Evolutionary conservation across 2,113 vertebrate genomes (phyloP).

Genomic region (Eulemur rufifrons): DNA sequence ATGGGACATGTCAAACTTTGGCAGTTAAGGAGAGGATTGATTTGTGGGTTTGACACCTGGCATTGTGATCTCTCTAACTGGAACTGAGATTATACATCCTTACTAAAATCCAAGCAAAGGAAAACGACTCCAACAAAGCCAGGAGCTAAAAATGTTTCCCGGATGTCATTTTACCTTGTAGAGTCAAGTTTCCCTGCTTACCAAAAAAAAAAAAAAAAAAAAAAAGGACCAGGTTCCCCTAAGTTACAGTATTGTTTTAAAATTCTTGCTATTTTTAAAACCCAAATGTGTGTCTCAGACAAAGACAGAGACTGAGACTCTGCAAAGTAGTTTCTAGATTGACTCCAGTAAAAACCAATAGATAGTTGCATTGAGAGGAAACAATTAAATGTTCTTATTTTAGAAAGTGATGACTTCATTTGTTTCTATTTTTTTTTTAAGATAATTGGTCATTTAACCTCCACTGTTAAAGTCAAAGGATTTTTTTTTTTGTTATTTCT

Average conservation of each 20-base stretch:
- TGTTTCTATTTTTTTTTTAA: background rate
- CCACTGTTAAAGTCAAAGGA: background rate
- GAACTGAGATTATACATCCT: constrained; percentile 59
- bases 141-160: constrained; percentile 51
- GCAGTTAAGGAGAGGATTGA: constrained; percentile 49
- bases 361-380: background rate
- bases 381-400: background rate
- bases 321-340: background rate
- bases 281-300: constrained; percentile 17
- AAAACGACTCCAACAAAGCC: constrained; percentile 56
- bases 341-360: background rate
- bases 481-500: background rate
- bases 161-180: constrained; percentile 6
- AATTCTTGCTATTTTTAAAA: constrained; percentile 40
- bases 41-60: constrained; percentile 60
- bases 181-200: constrained; percentile 64
- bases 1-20: constrained; percentile 49
- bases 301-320: background rate
- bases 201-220: background rate
- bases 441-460: background rate
- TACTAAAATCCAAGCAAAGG: constrained; percentile 50
- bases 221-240: background rate
- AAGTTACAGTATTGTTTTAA: background rate
- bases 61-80: constrained; percentile 52
- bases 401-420: background rate